Percentiles rank a stretch among this genome's conserved stretches.
These are phyloP conservation scores for Dendrocincla tyrannina DNA, from an alignment of 2,797 vertebrate species.

Conservation along the genomic window DNA sequence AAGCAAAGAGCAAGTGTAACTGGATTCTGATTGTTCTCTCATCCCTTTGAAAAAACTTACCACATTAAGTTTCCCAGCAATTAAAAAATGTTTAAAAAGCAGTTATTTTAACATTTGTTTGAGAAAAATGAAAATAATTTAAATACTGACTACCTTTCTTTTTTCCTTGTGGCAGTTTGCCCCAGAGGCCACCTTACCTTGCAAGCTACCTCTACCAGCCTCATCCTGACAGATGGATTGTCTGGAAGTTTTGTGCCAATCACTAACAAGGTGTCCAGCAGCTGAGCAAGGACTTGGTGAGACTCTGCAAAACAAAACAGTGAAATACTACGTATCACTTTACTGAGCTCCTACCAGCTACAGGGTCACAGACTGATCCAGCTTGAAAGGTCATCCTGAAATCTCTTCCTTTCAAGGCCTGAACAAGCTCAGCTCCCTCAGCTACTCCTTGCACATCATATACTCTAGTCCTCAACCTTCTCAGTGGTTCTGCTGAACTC, in stretches of 20 bases:
- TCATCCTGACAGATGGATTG: constrained; percentile 80
- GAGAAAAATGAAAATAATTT: neutral
- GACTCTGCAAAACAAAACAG: constrained; percentile 81
- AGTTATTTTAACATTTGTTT: neutral
- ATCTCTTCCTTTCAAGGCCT: neutral
- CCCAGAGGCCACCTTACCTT: constrained; percentile 79
- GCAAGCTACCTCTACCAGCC: constrained; percentile 90
- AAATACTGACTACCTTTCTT: neutral
- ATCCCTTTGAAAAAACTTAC: neutral
- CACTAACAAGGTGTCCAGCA: constrained; percentile 90
- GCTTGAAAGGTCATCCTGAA: neutral
- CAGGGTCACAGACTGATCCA: neutral
- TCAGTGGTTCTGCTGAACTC: neutral
- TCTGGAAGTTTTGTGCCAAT: constrained; percentile 90
- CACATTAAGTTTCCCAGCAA: neutral
- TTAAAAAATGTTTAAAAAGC: neutral
- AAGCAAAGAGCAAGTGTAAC: neutral
- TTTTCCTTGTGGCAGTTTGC: neutral
- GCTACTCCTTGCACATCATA: neutral
- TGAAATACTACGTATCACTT: accelerated
- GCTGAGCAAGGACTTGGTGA: constrained; percentile 94
- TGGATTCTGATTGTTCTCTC: neutral
- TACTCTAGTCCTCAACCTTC: neutral
- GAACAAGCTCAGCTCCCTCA: neutral
- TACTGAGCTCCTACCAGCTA: neutral